Base-by-base conservation (phyloP, 1,140 invertebrate genomes). In the silkworm (Bombyx mori) region DNA sequence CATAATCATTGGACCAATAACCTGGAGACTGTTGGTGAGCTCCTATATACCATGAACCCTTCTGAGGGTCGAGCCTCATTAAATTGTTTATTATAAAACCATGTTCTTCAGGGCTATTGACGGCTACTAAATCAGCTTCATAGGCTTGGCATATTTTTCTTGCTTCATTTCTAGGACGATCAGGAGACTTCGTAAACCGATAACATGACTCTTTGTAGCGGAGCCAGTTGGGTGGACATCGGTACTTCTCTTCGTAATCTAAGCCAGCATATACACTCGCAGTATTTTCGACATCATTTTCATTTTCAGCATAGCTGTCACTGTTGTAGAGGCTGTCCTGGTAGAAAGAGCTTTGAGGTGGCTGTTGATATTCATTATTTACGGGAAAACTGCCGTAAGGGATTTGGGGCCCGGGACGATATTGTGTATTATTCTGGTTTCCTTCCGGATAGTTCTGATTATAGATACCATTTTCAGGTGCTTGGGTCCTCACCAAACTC, bases 51-150 rank as follows among this genome's bases (percentile, higher is more conserved):
- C 96, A 98, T n/a, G 91, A 90, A 52, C 93, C 89, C 77, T 95
- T 94, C 61, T 96, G 93, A 26, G 95, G 95, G 88, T 98, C 96
- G 65, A 94, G 90, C 70, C 91, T 88, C 66, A 93, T 91, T 6
- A 98, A 84, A 68, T 95, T 92, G 61, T 94, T 90, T 1, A 96
- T 89, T 9, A 98, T 86, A 77, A 97, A 97, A 0, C 93, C 90
- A 89, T 98, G 96, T 75, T 98, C 96, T 57, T 97, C 96, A 4
- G 93, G 82, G 53, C 89, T 92, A 74, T 94, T 94, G 7, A 98
- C 90, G 61, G 93, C 92, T 0, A 95, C 87, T 44, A 98, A 78
- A 75, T 97, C 94, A 12, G 94, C 91, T 68, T 94, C 93, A 78
- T 93, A 95, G 0, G 92, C 91, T 80, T 93, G 91, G 81, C 96